Evolutionary conservation across 2,888 invertebrate genomes (phyloP), one percentile per base, ranked within the genome.

Genomic region (Phytoseiulus persimilis): DNA sequence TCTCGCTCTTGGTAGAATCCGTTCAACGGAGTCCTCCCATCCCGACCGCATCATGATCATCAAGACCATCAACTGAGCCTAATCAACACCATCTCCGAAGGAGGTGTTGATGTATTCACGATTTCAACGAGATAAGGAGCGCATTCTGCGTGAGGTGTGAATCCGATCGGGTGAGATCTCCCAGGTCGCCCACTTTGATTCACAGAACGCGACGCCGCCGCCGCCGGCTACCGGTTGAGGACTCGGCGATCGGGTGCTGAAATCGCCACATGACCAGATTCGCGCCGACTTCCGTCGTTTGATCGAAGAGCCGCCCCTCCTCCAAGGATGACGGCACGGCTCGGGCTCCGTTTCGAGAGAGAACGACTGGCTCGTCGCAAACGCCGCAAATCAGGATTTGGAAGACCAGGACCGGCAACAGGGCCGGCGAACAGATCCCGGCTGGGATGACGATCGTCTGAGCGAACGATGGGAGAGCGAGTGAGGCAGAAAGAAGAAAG

Each of bases 71-170:
- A 65, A 65, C 9, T 18, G 65, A 65, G 28, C 23, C 65, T 65
- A 65, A 65, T 65, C 65, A 14, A 65, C 5, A 18, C 65, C 5
- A 65, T 65, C 65, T 14, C 18, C 65, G 65, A 28, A 65, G 14
- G 65, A 65, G 65, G 65, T 65, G 65, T 65, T 65, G 65, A 65
- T 65, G 65, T 65, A 65, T 65, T 65, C 65, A 65, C 65, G 65
- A 65, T 65, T 65, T 65, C 65, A 23, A 2, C 28, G 65, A 23
- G 65, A 65, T 65, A 65, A 65, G 23, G 18, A 65, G n/a, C n/a
- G n/a, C n/a, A n/a, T n/a, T n/a, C n/a, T 18, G 65, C 65, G 65
- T 65, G 65, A 65, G 65, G 65, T 65, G 65, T 65, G 65, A 65
- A 65, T 65, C 28, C 46, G 6, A 46, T 46, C 46, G 46, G 46